phyloP scores from a whole-genome alignment of 2,888 invertebrate species.

The Ormyrus thymus region DNA sequence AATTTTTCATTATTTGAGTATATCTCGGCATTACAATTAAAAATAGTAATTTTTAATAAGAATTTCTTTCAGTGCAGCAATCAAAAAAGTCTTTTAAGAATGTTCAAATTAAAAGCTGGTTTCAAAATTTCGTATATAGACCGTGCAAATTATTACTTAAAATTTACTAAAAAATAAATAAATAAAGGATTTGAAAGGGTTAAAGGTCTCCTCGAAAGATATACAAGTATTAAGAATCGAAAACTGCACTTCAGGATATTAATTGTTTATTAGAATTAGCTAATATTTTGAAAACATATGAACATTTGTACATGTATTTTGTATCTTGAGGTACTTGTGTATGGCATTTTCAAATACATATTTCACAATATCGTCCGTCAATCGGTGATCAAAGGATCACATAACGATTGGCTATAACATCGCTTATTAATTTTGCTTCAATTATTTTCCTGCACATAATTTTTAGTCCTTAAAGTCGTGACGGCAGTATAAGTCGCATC shows the following conservation, averaged over 20 bases:
- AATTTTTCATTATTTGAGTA: too few species aligned
- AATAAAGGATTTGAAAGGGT: too few species aligned
- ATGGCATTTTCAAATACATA: constrained; percentile 72
- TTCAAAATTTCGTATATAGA: too few species aligned
- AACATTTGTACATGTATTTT: constrained; percentile 75
- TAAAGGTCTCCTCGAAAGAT: too few species aligned
- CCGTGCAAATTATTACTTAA: too few species aligned
- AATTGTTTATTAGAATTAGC: constrained; percentile 73
- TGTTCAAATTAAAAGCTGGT: too few species aligned
- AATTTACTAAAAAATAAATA: too few species aligned
- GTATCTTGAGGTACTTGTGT: constrained; percentile 75
- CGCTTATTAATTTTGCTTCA: constrained; percentile 53
- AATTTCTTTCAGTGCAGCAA: too few species aligned
- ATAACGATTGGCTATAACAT: constrained; percentile 49
- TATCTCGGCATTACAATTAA: too few species aligned
- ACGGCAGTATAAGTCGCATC: constrained; percentile 38
- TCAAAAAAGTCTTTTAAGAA: too few species aligned
- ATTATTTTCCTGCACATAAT: constrained; percentile 23
- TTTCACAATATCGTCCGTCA: constrained; percentile 59
- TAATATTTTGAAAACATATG: constrained; percentile 74
- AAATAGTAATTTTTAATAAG: too few species aligned
- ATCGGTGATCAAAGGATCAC: constrained; percentile 47
- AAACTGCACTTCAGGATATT: constrained; percentile 63
- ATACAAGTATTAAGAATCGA: too few species aligned
- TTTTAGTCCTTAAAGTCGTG: constrained; percentile 34